Percentiles rank a stretch among this genome's conserved stretches.
Conservation (phyloP, 2,113 vertebrate species). For the Chlamydotis undulata region DNA sequence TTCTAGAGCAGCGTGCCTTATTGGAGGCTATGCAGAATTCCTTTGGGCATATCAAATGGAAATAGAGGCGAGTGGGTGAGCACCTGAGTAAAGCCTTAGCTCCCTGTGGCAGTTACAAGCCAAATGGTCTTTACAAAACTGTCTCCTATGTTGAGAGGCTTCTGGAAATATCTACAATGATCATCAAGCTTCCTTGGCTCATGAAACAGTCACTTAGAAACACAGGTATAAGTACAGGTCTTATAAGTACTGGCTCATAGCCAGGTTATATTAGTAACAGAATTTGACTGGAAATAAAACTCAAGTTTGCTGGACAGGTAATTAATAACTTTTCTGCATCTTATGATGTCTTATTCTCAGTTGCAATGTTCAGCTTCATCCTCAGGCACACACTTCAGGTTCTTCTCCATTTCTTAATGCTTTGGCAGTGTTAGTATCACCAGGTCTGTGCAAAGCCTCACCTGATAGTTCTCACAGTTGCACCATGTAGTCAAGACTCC, state of each 20-base stretch:
- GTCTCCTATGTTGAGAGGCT: neutral
- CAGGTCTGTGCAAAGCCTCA: neutral
- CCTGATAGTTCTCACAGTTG: neutral
- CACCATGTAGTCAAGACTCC: neutral
- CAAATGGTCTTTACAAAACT: neutral
- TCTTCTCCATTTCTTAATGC: neutral
- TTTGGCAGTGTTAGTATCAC: neutral
- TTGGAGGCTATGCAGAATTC: neutral
- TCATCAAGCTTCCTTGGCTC: neutral
- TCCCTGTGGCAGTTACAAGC: neutral
- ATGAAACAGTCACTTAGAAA: neutral
- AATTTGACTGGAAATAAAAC: neutral
- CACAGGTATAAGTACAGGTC: neutral
- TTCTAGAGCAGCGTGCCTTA: neutral
- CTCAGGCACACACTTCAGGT: neutral
- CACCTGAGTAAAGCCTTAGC: neutral
- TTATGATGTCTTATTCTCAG: neutral
- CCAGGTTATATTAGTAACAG: neutral
- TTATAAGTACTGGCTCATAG: neutral
- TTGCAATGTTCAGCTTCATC: rapidly evolving
- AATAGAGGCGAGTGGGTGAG: neutral
- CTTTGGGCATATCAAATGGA: neutral
- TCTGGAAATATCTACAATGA: neutral
- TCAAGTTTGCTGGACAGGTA: neutral
- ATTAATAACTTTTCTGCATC: neutral